phyloP scores from a whole-genome alignment of 2,888 invertebrate genomes.

The Drosophila prostipennis region DNA sequence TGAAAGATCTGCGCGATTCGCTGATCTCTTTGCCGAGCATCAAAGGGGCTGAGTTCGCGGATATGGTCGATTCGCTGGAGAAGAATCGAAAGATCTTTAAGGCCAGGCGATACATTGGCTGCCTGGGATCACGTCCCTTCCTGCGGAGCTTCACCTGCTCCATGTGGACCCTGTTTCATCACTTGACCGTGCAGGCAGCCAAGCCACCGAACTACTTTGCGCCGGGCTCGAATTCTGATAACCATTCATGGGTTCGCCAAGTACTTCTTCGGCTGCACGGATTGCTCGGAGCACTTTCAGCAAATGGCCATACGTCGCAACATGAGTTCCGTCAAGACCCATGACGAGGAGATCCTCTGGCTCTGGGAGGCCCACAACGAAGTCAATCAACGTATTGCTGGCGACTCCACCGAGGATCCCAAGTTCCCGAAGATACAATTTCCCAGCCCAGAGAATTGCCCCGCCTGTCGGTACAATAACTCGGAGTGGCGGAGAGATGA shows the following conservation, averaged over 20 bases:
- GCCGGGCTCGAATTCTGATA: constrained; percentile 38
- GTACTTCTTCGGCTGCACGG: constrained; percentile 95
- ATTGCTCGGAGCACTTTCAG: constrained; percentile 94
- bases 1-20: constrained; percentile 21
- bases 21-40: constrained; percentile 2
- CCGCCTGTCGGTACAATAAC: constrained; percentile 17
- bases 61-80: neutral
- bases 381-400: constrained; percentile 93
- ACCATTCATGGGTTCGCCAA: constrained; percentile 60
- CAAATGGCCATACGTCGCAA: constrained; percentile 70
- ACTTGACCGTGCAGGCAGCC: constrained; percentile 89
- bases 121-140: constrained; percentile 89
- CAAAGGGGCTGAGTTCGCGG: constrained; percentile 47
- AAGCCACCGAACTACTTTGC: constrained; percentile 6
- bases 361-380: constrained; percentile 96
- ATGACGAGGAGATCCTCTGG: constrained; percentile 92
- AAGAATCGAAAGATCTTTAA: constrained; percentile 80
- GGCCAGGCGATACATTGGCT: constrained; percentile 91
- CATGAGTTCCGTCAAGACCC: constrained; percentile 16
- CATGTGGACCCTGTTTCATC: constrained; percentile 96
- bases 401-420: constrained; percentile 95
- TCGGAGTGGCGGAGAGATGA: constrained; percentile 3
- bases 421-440: constrained; percentile 76
- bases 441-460: constrained; percentile 36
- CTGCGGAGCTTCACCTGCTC: constrained; percentile 96